These are phyloP conservation scores for Notothenia coriiceps DNA, from an alignment of 2,113 vertebrate genomes.

Conservation along the genomic window DNA sequence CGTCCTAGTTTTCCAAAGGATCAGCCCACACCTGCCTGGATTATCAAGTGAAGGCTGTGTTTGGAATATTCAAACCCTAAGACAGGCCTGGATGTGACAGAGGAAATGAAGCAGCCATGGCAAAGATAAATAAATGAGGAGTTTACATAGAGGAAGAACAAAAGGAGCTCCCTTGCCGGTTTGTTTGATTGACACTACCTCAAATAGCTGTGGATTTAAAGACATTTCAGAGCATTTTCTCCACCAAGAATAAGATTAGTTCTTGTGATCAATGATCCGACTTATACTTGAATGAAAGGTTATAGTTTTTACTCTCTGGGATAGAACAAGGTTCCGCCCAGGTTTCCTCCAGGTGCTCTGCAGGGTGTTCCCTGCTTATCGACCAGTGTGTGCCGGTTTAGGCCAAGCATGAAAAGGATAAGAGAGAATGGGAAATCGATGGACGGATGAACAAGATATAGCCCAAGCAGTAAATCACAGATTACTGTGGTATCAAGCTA, in stretches of 20 bases:
- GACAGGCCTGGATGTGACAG: slow-evolving; percentile 26
- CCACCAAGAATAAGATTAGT: slow-evolving; percentile 4
- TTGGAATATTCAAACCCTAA: slow-evolving; percentile 37
- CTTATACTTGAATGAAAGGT: slow-evolving; percentile 18
- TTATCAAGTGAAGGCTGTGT: slow-evolving; percentile 49
- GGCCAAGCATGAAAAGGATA: slow-evolving; percentile 33
- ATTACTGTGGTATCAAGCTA: slow-evolving; percentile 17
- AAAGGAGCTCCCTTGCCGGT: background rate
- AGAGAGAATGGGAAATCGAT: slow-evolving; percentile 44
- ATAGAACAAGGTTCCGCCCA: background rate
- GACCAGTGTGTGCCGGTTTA: slow-evolving; percentile 20
- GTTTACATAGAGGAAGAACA: slow-evolving; percentile 30
- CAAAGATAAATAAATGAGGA: slow-evolving; percentile 41
- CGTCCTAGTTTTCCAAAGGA: slow-evolving; percentile 70
- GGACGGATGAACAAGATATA: slow-evolving; percentile 26
- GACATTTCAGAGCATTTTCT: slow-evolving; percentile 17
- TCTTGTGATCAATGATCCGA: slow-evolving; percentile 18
- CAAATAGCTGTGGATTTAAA: background rate
- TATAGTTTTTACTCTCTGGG: background rate
- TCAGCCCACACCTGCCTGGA: slow-evolving; percentile 70
- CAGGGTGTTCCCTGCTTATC: slow-evolving; percentile 31
- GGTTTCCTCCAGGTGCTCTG: slow-evolving; percentile 20
- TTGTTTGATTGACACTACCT: slow-evolving; percentile 11
- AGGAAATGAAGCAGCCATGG: slow-evolving; percentile 23
- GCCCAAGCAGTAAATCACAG: slow-evolving; percentile 29